phyloP scores from a whole-genome alignment of 2,113 vertebrate genomes.

The Onychostoma macrolepis region DNA sequence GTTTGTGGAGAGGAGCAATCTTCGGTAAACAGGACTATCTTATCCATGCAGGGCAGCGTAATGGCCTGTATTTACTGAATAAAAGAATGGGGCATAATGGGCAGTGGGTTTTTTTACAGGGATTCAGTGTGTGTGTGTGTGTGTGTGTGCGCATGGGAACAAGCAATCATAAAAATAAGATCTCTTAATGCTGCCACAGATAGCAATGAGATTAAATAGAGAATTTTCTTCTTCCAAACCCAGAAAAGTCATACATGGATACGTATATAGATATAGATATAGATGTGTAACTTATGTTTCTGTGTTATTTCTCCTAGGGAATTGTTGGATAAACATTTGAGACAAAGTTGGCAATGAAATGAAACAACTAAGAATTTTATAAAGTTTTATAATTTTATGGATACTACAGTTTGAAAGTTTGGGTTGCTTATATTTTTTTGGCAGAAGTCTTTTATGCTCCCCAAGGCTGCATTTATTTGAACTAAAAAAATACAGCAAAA shows the following conservation, averaged over 20 bases:
- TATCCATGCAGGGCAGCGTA: not conserved
- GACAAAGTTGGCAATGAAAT: too few species aligned
- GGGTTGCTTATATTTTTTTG: not conserved
- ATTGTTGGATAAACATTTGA: too few species aligned
- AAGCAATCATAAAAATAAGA: not conserved
- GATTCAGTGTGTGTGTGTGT: not conserved
- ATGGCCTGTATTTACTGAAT: constrained; percentile 17
- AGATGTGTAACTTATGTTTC: too few species aligned
- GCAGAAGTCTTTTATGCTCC: too few species aligned
- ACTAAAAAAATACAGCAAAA: not conserved
- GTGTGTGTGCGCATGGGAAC: not conserved
- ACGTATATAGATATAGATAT: too few species aligned
- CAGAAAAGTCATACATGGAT: not conserved
- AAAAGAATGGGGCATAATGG: constrained; percentile 19
- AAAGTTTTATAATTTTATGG: too few species aligned
- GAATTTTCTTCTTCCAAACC: not conserved
- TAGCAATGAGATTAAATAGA: not conserved
- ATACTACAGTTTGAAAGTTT: not conserved
- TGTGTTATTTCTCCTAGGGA: too few species aligned
- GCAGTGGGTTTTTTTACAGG: not conserved
- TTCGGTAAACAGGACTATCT: constrained; percentile 18
- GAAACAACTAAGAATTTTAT: too few species aligned
- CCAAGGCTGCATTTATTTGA: not conserved
- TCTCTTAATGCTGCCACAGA: not conserved
- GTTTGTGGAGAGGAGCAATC: constrained; percentile 23